Conservation (phyloP, 2,797 vertebrate genomes). For the Falco rusticolus region DNA sequence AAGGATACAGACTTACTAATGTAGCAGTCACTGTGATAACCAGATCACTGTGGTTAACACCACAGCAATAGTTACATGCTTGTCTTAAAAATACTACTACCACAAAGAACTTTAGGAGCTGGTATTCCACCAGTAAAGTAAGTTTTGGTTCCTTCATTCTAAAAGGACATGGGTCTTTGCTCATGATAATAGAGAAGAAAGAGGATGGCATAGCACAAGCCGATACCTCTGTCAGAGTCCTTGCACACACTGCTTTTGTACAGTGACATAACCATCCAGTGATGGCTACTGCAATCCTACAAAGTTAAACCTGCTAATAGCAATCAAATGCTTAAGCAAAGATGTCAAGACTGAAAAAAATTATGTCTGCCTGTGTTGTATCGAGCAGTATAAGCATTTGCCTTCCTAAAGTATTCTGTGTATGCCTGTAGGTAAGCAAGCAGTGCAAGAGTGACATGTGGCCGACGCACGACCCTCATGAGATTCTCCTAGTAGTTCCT, state of each 20-base stretch:
- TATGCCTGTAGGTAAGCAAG: not conserved
- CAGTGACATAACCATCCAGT: not conserved
- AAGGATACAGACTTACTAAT: not conserved
- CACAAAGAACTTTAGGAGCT: not conserved
- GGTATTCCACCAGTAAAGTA: not conserved
- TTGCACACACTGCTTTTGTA: not conserved
- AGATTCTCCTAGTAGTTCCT: not conserved
- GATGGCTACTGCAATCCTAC: not conserved
- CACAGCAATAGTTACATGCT: not conserved
- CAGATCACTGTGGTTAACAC: not conserved
- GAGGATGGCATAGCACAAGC: not conserved
- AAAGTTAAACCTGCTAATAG: not conserved
- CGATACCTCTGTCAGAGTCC: not conserved
- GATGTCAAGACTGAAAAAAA: not conserved
- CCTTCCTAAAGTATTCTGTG: not conserved
- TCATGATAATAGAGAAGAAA: not conserved
- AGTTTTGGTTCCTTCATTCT: not conserved
- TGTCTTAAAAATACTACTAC: not conserved
- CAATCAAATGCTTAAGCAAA: not conserved
- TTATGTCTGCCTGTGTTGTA: not conserved
- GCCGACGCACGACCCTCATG: not conserved
- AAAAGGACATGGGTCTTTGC: not conserved
- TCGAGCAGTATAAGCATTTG: not conserved
- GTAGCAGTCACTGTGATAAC: not conserved
- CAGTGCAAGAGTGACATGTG: fast-evolving